Evolutionary conservation across 2,113 vertebrate species (phyloP), one percentile per base, ranked within the genome.

Genomic region (Pollachius pollachius): DNA sequence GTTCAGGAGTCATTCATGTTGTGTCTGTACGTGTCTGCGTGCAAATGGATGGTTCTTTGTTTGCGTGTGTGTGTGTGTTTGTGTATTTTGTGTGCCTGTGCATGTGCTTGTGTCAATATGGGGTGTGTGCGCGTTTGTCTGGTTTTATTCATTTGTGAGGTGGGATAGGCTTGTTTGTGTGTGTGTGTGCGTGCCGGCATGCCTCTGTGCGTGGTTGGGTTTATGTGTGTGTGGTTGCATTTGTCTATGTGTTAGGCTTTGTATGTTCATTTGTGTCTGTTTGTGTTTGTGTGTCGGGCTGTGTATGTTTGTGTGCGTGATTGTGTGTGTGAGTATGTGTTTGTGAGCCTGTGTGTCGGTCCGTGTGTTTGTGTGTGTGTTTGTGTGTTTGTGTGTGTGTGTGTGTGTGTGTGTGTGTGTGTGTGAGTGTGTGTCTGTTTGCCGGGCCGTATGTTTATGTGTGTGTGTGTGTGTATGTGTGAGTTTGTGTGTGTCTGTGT

Each of bases 241-340:
- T 64, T 56, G 64, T 60, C 52, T 41, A 60, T 71, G 59, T 80
- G 72, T 75, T 15, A 18, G 21, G 25, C 4, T 67, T 13, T 34
- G 41, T 63, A 21, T 37, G 58, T 67, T 41, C 30, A 19, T 62
- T 59, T 63, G 65, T 62, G 64, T 27, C 21, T 15, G 17, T 37
- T 3, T 37, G 57, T 59, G 57, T 59, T 2, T 59, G 57, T 17
- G 57, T 17, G 57, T 1, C 17, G 1, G 57, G 1, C 5, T n/a
- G n/a, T 19, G 41, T 25, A 15, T 61, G 8, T n/a, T 5, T 19
- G 41, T 25, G 19, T 61, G 8, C 48, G 41, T 56, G 41, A 52
- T n/a, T 15, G 19, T 25, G 59, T 62, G 19, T 30, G 48, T 69
- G 30, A 17, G 58, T 41, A 52, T 21, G 19, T n/a, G n/a, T n/a